A percentile compares a stretch with the other conserved stretches of the same genome.
Conservation (phyloP, 1,140 invertebrate species). For the Pollicipes pollicipes region DNA sequence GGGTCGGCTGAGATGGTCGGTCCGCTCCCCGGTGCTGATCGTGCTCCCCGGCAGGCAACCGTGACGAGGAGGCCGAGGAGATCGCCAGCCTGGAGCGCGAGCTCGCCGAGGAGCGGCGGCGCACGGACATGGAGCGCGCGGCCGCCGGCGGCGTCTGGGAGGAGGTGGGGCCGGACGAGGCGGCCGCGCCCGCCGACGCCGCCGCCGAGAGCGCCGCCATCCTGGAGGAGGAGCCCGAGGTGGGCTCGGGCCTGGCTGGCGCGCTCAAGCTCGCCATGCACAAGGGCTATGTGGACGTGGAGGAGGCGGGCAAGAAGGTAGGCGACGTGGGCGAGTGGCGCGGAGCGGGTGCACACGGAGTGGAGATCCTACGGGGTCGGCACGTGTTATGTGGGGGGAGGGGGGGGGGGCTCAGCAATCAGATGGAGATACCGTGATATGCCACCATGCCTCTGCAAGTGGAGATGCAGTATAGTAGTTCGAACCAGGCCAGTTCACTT, state of each 20-base stretch:
- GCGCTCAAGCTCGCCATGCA: conserved; percentile 81
- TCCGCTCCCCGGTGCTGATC: too few relatives aligned
- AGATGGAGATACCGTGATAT: too few relatives aligned
- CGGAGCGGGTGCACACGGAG: too few relatives aligned
- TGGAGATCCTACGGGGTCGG: too few relatives aligned
- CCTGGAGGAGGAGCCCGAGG: conserved; percentile 84
- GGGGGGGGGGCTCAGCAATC: too few relatives aligned
- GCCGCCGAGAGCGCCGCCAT: conserved; percentile 30
- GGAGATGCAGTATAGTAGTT: too few relatives aligned
- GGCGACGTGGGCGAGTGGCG: conserved; percentile 42
- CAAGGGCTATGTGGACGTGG: conserved; percentile 85
- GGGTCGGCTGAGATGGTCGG: too few relatives aligned
- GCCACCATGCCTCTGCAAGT: too few relatives aligned
- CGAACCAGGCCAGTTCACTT: too few relatives aligned
- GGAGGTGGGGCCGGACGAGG: conserved; percentile 41
- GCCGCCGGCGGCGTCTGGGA: conserved; percentile 47
- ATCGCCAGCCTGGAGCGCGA: conserved; percentile 51
- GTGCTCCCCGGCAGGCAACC: conserved; percentile 45
- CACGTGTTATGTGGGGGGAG: too few relatives aligned
- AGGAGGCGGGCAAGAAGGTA: conserved; percentile 43
- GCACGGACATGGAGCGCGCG: conserved; percentile 25
- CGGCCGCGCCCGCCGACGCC: conserved; percentile 19
- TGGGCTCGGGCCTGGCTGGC: conserved; percentile 77
- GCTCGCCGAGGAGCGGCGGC: conserved; percentile 31
- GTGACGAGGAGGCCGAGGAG: conserved; percentile 63